Evolutionary conservation across 1,140 invertebrate species (phyloP).

Genomic region (Oedothorax gibbosus): DNA sequence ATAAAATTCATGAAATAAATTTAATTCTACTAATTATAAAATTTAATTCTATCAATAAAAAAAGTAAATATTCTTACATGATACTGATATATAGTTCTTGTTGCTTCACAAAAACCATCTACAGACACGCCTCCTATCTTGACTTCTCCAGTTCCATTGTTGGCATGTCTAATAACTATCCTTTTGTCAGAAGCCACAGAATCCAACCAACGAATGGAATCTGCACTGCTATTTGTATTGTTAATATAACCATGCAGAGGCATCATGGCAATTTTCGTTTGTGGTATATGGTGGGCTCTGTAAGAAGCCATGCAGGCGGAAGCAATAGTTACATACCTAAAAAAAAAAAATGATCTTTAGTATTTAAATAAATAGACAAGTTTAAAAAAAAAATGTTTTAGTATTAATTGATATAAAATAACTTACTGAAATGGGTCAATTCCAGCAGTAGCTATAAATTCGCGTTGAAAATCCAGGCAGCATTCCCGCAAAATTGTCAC

Average conservation of each 20-base stretch:
- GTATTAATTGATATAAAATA: not conserved
- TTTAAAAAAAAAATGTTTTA: not conserved
- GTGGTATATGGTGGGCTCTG: not conserved
- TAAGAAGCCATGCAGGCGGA: slow-evolving; percentile 40
- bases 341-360: not conserved
- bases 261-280: slow-evolving; percentile 47
- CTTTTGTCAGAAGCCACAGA: slow-evolving; percentile 7
- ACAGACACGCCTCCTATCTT: not conserved
- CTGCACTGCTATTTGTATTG: slow-evolving; percentile 10
- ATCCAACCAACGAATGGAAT: slow-evolving; percentile 41
- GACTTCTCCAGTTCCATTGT: slow-evolving; percentile 1
- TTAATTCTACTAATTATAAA: not conserved
- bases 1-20: not conserved
- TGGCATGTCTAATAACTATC: slow-evolving; percentile 22
- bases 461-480: slow-evolving; percentile 31
- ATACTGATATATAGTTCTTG: slow-evolving; percentile 6
- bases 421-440: slow-evolving; percentile 35
- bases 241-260: slow-evolving; percentile 35
- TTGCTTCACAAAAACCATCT: slow-evolving; percentile 23
- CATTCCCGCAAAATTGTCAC: slow-evolving; percentile 28
- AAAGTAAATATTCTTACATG: not conserved
- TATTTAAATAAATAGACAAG: not conserved
- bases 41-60: not conserved
- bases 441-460: not conserved
- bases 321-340: slow-evolving; percentile 30